Evolutionary conservation across 2,888 invertebrate genomes (phyloP).

Genomic region (Pteria penguin): DNA sequence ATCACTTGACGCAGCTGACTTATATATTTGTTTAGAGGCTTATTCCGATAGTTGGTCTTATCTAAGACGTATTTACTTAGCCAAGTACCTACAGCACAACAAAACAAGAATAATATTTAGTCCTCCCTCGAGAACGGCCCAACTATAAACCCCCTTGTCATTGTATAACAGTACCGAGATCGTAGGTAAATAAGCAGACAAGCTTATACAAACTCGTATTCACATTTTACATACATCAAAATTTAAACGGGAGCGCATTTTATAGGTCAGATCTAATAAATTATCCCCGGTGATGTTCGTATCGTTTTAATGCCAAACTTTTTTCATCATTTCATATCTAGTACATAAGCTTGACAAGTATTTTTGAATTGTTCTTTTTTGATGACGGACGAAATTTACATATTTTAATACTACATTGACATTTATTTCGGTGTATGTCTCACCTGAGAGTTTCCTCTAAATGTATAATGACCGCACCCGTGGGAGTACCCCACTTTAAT

Average conservation of each 20-base stretch:
- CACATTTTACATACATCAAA: background rate
- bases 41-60: background rate
- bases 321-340: too few species aligned
- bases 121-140: background rate
- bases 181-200: background rate
- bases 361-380: too few species aligned
- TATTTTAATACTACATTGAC: too few species aligned
- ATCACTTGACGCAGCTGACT: too few species aligned
- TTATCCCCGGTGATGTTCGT: too few species aligned
- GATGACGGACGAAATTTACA: too few species aligned
- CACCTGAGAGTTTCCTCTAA: too few species aligned
- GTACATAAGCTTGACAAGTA: too few species aligned
- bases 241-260: background rate
- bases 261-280: background rate
- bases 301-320: too few species aligned
- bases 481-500: background rate
- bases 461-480: too few species aligned
- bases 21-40: background rate
- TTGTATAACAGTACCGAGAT: background rate
- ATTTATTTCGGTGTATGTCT: too few species aligned
- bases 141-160: background rate
- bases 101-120: background rate
- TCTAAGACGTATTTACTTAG: background rate
- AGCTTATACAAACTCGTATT: background rate
- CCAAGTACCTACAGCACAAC: background rate